phyloP scores from a whole-genome alignment of 2,888 invertebrate genomes.

The Halictus ligatus region DNA sequence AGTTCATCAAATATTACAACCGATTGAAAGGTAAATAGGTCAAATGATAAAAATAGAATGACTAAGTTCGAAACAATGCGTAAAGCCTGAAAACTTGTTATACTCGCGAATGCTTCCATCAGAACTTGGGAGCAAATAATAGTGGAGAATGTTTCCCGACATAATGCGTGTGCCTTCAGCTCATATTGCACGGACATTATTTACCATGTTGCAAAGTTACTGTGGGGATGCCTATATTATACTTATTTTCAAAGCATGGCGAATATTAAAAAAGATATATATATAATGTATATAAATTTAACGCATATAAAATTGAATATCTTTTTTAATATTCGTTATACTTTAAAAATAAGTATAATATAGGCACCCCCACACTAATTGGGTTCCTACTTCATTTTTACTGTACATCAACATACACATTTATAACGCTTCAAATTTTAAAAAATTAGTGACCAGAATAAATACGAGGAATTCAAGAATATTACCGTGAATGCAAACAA shows the following conservation, averaged over 20 bases:
- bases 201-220: neutral
- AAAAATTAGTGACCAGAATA: neutral
- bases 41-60: constrained; percentile 33
- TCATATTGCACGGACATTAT: neutral
- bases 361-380: no score
- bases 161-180: neutral
- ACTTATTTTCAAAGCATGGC: no score
- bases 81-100: constrained; percentile 17
- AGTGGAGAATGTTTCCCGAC: neutral
- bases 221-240: neutral
- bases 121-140: constrained; percentile 12
- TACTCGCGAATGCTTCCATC: neutral
- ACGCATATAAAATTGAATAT: no score
- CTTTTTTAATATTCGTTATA: no score
- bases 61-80: constrained; percentile 23
- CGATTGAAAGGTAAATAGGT: constrained; percentile 41
- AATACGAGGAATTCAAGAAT: neutral
- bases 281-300: no score
- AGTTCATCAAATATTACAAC: constrained; percentile 8
- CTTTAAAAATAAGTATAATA: no score
- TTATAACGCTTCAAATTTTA: neutral
- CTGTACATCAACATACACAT: neutral
- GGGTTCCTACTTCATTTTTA: neutral
- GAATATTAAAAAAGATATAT: no score
- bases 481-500: neutral